Base-by-base conservation (phyloP, 2,888 invertebrate genomes). In the Apeira syringaria region DNA sequence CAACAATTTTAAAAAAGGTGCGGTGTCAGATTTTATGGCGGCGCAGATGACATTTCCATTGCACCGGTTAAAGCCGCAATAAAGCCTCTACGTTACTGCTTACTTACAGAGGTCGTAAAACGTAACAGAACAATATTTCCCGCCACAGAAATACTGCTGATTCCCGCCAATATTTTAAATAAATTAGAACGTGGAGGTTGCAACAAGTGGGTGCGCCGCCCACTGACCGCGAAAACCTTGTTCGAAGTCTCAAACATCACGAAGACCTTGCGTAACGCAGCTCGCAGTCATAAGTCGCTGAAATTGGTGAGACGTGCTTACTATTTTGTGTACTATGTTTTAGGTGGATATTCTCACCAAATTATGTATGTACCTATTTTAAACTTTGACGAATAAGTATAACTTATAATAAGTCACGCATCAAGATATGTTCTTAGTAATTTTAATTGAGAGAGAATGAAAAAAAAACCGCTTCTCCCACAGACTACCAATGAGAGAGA, bases 71-170 rank as follows among this genome's bases (percentile, higher is more conserved):
- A n/a, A n/a, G 7, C 20, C 20, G 47, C 51, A 38, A 36, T 36
- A 43, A 78, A 76, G 65, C 58, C 44, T 50, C 52, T 49, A 66
- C 53, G 50, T 68, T 69, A 71, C 57, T 55, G 61, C 64, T 62
- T 50, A 54, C 4, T n/a, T n/a, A n/a, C 59, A 56, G 39, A 30
- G 59, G 48, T 58, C 69, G 71, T 78, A 73, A 75, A 75, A 76
- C 57, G 66, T 55, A 71, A 70, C 68, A 71, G 64, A 59, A 58
- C 56, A 53, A 59, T 62, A 62, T 59, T 68, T 69, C 68, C 67
- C 63, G 59, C 59, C 57, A 55, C 48, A 56, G 49, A 52, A 55
- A 56, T 52, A 54, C 55, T 59, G 50, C 57, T 56, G 54, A 63
- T 64, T 60, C 65, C 64, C 61, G 64, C 61, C 58, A 63, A 68